phyloP scores from a whole-genome alignment of 2,797 vertebrate species.

The Chaetophractus vellerosus region DNA sequence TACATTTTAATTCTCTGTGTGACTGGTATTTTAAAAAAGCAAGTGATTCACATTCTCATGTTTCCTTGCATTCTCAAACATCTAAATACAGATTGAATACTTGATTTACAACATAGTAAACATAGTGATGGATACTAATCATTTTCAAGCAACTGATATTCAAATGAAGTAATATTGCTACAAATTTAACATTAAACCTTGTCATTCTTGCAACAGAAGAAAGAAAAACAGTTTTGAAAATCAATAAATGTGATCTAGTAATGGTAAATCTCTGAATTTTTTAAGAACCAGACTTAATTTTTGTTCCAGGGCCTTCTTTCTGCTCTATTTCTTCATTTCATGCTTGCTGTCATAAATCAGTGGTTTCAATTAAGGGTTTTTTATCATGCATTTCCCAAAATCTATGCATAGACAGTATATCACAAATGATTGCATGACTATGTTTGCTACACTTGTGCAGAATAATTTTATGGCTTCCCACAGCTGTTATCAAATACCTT shows the following conservation, averaged over 20 bases:
- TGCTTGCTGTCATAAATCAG: conserved; percentile 11
- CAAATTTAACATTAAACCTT: conserved; percentile 41
- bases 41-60: conserved; percentile 30
- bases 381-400: conserved; percentile 48
- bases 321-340: conserved; percentile 42
- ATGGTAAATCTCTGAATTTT: conserved; percentile 30
- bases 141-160: background rate
- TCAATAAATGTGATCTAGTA: background rate
- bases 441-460: conserved; percentile 12
- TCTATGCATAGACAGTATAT: background rate
- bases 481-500: conserved; percentile 41
- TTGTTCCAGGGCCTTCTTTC: background rate
- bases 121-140: background rate
- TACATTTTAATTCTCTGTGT: conserved; percentile 63
- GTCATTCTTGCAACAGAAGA: conserved; percentile 38
- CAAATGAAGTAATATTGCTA: conserved; percentile 41
- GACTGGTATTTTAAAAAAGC: conserved; percentile 62
- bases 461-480: conserved; percentile 37
- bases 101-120: conserved; percentile 1
- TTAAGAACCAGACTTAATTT: conserved; percentile 62
- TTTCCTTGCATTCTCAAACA: conserved; percentile 1
- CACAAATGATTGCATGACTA: background rate
- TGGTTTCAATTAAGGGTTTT: conserved; percentile 52
- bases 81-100: conserved; percentile 18
- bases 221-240: conserved; percentile 35